Conservation (phyloP, 1,140 invertebrate genomes). For the Coptotermes formosanus region DNA sequence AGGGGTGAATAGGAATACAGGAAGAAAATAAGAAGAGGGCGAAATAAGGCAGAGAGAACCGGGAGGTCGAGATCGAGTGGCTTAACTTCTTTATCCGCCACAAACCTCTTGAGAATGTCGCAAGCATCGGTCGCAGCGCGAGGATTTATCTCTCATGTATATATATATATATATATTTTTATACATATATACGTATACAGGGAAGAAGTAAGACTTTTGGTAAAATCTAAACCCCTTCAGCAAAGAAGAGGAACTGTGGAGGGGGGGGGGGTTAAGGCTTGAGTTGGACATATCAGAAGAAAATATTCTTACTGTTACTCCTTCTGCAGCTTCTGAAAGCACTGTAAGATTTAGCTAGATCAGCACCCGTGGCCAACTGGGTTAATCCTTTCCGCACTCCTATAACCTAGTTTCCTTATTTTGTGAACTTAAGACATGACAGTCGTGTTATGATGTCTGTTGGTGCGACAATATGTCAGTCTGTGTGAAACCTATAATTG, state of each 20-base stretch:
- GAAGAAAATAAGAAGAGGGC: background rate
- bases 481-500: too few species aligned
- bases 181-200: background rate
- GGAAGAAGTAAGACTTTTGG: background rate
- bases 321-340: background rate
- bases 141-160: background rate
- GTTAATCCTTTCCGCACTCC: too few species aligned
- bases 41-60: background rate
- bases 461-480: too few species aligned
- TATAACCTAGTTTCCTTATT: too few species aligned
- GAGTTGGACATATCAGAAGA: background rate
- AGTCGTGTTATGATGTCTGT: too few species aligned
- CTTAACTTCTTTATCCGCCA: slow-evolving; percentile 6
- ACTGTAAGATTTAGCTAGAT: background rate
- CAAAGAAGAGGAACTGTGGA: too few species aligned
- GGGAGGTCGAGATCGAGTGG: slow-evolving; percentile 3
- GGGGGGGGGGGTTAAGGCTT: background rate
- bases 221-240: background rate
- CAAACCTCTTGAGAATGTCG: slow-evolving; percentile 10
- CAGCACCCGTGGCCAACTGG: background rate
- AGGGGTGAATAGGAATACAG: slow-evolving; percentile 12
- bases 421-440: too few species aligned
- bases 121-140: background rate
- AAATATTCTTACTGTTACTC: background rate
- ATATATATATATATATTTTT: background rate